Percentiles rank a stretch among this genome's conserved stretches.
Conservation (phyloP, 2,888 invertebrate species). For the Deladenus siricidicola region DNA sequence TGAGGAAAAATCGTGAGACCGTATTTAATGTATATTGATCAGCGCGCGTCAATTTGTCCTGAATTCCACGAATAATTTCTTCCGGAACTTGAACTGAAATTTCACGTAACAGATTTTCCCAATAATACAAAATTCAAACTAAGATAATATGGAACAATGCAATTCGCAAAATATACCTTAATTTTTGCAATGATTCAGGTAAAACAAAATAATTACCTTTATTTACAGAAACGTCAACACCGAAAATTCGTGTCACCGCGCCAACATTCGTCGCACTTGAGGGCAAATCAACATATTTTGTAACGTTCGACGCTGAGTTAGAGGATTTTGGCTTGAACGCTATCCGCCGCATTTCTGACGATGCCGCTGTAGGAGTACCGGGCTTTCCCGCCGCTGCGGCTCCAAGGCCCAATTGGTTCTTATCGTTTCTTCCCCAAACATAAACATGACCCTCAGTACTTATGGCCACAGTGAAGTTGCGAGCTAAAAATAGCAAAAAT, state of each 20-base stretch:
- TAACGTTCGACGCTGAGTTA: slow-evolving; percentile 8
- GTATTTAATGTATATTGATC: slow-evolving; percentile 19
- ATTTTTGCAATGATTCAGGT: no score
- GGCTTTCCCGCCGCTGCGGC: neutral
- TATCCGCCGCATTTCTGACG: slow-evolving; percentile 10
- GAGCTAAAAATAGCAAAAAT: slow-evolving; percentile 38
- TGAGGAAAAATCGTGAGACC: slow-evolving; percentile 21
- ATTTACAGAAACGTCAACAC: neutral
- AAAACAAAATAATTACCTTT: neutral
- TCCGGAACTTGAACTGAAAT: neutral
- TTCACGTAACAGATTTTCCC: neutral
- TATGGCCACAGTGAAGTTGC: slow-evolving; percentile 38
- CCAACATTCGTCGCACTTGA: slow-evolving; percentile 2
- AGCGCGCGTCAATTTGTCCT: slow-evolving; percentile 6
- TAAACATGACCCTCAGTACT: slow-evolving; percentile 33
- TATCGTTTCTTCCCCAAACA: slow-evolving; percentile 46
- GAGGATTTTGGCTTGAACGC: slow-evolving; percentile 1
- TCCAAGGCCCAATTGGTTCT: slow-evolving; percentile 30
- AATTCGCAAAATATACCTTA: neutral
- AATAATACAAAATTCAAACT: neutral
- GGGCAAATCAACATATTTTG: slow-evolving; percentile 22
- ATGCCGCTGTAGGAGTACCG: neutral
- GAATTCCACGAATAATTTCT: neutral
- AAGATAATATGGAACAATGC: neutral
- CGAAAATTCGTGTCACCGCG: slow-evolving; percentile 11